phyloP scores from a whole-genome alignment of 2,797 vertebrate genomes.

The Labeo calbasu region DNA sequence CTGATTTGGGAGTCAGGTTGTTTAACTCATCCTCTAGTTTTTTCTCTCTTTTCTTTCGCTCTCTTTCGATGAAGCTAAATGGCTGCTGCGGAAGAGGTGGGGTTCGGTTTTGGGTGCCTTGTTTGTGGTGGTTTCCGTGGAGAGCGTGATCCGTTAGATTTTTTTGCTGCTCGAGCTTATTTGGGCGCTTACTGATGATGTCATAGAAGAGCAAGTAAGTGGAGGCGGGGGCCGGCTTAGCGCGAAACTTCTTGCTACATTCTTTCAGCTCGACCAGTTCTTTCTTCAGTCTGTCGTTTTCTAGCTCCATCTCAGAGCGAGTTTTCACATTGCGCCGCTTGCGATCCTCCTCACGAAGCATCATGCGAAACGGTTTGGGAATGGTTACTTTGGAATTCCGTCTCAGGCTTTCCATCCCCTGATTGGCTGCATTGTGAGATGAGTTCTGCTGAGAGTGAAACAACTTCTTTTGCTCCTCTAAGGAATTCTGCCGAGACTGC shows the following conservation, averaged over 20 bases:
- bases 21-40: conserved; percentile 75
- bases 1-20: conserved; percentile 69
- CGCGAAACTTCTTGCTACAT: conserved; percentile 86
- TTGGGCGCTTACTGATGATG: conserved; percentile 68
- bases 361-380: conserved; percentile 92
- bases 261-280: conserved; percentile 85
- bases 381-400: conserved; percentile 80
- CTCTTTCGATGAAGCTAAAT: conserved; percentile 85
- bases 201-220: conserved; percentile 80
- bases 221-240: conserved; percentile 82
- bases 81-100: conserved; percentile 78
- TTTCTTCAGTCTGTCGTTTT: conserved; percentile 76
- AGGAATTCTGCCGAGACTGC: neutral
- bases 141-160: neutral
- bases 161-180: conserved; percentile 13
- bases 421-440: conserved; percentile 17
- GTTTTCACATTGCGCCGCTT: conserved; percentile 79
- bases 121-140: conserved; percentile 65
- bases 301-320: conserved; percentile 80
- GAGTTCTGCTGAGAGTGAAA: conserved; percentile 14
- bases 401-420: conserved; percentile 56
- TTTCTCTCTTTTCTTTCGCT: conserved; percentile 82
- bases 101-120: conserved; percentile 63
- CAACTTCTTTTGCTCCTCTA: neutral
- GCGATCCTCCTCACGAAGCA: conserved; percentile 85